Base-by-base conservation (phyloP, 2,888 invertebrate genomes). In the Anoncus sp. region DNA sequence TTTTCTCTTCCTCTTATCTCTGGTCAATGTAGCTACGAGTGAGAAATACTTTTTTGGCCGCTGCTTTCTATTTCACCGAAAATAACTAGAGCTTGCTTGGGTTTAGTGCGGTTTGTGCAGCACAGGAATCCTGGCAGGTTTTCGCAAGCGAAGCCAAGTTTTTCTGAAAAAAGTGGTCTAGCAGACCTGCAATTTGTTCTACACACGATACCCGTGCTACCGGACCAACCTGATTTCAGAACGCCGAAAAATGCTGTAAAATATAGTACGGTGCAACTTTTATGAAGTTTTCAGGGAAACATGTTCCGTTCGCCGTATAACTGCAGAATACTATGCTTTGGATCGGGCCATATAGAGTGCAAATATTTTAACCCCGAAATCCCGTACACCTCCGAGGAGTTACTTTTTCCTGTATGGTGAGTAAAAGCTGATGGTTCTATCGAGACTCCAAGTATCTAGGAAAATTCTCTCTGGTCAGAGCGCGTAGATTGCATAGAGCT, bases 221-320 rank as follows among this genome's bases (percentile, higher is more conserved):
- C 59, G 35, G 63, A 18, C 51, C 38, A 51, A 45, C 59, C 22
- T 55, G 24, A 27, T 31, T 51, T 40, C 40, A 22, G 20, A 45
- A 35, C 70, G 59, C 35, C 65, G 24, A 62, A 76, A 72, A 76
- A 38, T 57, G 49, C 47, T 63, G 49, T 59, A 65, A 59, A 63
- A 76, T 53, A 66, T 72, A 43, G 65, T 62, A 74, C 60, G 74
- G 66, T 55, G 66, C 71, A 76, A 66, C 71, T 71, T 76, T 76
- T 60, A 71, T 60, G 18, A 66, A 71, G 76, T 71, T 76, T 69
- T 75, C 47, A 69, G 63, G 57, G 22, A 47, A 75, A 47, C 27
- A 75, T 43, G 67, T 67, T 47, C 38, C 47, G 67, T 62, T 67
- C 38, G 53, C 10, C 45, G 40, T 24, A 57, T 43, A 38, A 20